phyloP scores from a whole-genome alignment of 2,113 vertebrate species.

The Carassius auratus region DNA sequence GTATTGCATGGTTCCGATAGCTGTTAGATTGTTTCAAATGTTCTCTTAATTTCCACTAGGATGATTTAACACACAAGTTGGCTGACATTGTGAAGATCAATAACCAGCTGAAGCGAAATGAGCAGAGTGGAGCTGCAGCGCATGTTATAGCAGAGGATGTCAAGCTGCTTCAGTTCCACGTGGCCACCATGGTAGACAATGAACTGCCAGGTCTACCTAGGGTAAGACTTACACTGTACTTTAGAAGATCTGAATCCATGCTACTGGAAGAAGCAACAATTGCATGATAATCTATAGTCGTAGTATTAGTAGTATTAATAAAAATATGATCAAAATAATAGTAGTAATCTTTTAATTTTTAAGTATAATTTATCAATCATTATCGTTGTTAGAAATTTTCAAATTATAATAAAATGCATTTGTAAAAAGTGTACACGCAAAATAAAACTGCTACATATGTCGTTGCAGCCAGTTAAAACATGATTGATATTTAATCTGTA shows the following conservation, averaged over 20 bases:
- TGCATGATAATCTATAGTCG: neutral
- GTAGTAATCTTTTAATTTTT: too few species aligned
- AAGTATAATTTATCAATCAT: too few species aligned
- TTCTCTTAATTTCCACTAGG: conserved; percentile 68
- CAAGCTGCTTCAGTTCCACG: conserved; percentile 94
- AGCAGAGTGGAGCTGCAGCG: conserved; percentile 92
- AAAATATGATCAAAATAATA: too few species aligned
- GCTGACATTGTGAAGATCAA: conserved; percentile 97
- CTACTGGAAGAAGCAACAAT: neutral
- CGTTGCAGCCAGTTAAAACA: neutral
- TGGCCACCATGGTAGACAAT: conserved; percentile 96
- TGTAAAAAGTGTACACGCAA: neutral
- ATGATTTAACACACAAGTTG: conserved; percentile 93
- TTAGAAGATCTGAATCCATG: neutral
- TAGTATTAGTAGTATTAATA: too few species aligned
- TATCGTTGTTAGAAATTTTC: too few species aligned
- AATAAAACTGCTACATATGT: neutral
- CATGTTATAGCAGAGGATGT: conserved; percentile 96
- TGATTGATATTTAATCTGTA: neutral
- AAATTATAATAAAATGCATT: too few species aligned
- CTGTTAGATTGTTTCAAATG: neutral
- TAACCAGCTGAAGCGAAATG: conserved; percentile 91
- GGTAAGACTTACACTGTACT: conserved; percentile 65
- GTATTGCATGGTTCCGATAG: neutral
- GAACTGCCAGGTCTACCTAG: conserved; percentile 90